Base-by-base conservation (phyloP, 1,140 invertebrate genomes). In the Camponotus vicinus region DNA sequence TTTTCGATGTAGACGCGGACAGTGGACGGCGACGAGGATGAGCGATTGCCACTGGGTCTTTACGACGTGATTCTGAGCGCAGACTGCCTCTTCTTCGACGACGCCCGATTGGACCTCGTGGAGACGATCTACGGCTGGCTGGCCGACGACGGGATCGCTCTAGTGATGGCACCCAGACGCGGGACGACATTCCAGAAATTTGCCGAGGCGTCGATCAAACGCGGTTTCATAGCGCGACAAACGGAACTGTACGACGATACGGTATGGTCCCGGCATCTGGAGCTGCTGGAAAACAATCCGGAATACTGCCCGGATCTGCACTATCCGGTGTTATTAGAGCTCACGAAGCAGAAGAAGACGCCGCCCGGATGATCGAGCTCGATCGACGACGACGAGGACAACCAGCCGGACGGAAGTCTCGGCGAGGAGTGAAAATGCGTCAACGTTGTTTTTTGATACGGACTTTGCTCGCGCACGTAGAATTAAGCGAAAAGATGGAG, bases 71-170 rank as follows among this genome's bases (percentile, higher is more conserved):
- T 98, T 49, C 93, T 98, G 1, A 97, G 97, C 90, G 97, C 98
- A 9, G 97, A 98, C 93, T 98, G 98, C 93, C 93, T 98, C 63
- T 98, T 98, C 94, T 98, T 98, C 94, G 97, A 98, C 92, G 97
- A 98, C 64, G 96, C 96, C 0, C 95, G 98, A 70, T 93, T 96
- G 49, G 97, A 97, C 89, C 94, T 98, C 21, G 96, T 97, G 37
- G 96, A 96, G 69, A 97, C 97, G 61, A 97, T 98, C 64, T 96
- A 96, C 94, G 95, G 96, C 71, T 96, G 96, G 92, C 91, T 98
- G 82, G 95, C 96, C n/a, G 94, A 95, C 32, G 94, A 96, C 86
- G 97, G 98, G 1, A 84, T 97, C 21, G 97, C 97, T 0, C 93
- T 98, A 63, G 96, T 98, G 18, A 98, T 98, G 96, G 98, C 98